Conservation (phyloP, 2,888 invertebrate species). For the Entomobrya proxima region DNA sequence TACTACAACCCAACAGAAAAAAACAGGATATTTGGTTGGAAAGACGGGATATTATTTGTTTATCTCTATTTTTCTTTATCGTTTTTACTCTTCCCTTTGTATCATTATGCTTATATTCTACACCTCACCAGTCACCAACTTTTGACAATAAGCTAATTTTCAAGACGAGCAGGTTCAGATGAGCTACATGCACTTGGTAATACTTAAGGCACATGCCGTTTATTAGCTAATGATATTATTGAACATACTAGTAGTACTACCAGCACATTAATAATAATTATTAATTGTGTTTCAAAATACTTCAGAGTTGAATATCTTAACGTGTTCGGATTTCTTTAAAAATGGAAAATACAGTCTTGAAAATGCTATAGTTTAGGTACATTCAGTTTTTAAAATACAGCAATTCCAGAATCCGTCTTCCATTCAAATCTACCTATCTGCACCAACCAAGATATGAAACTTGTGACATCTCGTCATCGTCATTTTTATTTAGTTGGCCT, state of each 20-base stretch:
- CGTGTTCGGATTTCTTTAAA: too few species aligned
- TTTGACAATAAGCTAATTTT: neutral
- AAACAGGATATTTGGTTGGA: constrained; percentile 11
- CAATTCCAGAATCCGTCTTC: neutral
- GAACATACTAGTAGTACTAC: too few species aligned
- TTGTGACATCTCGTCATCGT: constrained; percentile 9
- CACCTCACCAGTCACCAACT: neutral
- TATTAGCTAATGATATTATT: too few species aligned
- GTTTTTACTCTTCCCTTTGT: neutral
- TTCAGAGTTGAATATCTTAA: too few species aligned
- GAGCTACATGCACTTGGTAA: too few species aligned
- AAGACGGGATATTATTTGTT: constrained; percentile 1
- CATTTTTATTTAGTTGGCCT: neutral
- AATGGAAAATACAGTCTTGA: too few species aligned
- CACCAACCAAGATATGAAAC: neutral
- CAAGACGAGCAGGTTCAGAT: constrained; percentile 3
- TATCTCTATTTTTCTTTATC: neutral
- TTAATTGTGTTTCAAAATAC: too few species aligned
- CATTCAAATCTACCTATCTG: neutral
- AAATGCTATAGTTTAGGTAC: too few species aligned
- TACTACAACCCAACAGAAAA: neutral
- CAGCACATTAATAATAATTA: too few species aligned
- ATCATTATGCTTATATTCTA: neutral
- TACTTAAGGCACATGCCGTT: too few species aligned
- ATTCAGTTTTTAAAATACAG: too few species aligned